Conservation (phyloP, 2,888 invertebrate species). For the Bombyx huttoni region DNA sequence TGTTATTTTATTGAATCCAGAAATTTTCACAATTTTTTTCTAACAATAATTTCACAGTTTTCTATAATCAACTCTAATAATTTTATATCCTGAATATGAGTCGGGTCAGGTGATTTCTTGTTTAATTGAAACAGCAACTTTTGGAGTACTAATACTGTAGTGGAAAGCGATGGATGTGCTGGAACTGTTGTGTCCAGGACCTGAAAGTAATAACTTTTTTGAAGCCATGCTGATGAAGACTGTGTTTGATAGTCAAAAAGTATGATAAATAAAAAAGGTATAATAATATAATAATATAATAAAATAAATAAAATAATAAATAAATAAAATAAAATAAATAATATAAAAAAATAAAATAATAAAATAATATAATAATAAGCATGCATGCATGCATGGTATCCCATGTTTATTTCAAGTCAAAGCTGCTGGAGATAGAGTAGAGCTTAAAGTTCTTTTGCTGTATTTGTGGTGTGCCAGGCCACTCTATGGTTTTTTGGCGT, state of each 20-base stretch:
- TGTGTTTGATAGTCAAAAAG: neutral
- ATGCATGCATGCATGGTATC: too few species aligned
- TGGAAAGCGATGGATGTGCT: constrained; percentile 40
- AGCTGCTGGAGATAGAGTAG: too few species aligned
- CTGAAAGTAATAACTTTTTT: constrained; percentile 22
- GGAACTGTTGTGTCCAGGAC: constrained; percentile 48
- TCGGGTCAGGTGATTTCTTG: constrained; percentile 20
- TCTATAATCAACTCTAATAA: constrained; percentile 44
- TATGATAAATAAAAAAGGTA: too few species aligned
- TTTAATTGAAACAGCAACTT: constrained; percentile 35
- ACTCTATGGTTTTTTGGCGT: too few species aligned
- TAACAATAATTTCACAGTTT: constrained; percentile 41
- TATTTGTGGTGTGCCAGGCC: too few species aligned
- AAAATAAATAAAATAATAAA: too few species aligned
- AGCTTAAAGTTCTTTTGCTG: too few species aligned
- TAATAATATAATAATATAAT: too few species aligned
- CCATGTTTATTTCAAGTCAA: too few species aligned
- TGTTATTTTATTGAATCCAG: neutral
- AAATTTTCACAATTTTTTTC: constrained; percentile 26
- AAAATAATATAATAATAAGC: too few species aligned
- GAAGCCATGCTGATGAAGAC: neutral
- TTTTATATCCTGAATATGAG: constrained; percentile 31
- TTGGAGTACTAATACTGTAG: constrained; percentile 42
- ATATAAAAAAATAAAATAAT: too few species aligned
- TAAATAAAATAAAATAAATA: too few species aligned